Evolutionary conservation across 2,113 vertebrate species (phyloP).

Genomic region (Coptodon bakossiorum): DNA sequence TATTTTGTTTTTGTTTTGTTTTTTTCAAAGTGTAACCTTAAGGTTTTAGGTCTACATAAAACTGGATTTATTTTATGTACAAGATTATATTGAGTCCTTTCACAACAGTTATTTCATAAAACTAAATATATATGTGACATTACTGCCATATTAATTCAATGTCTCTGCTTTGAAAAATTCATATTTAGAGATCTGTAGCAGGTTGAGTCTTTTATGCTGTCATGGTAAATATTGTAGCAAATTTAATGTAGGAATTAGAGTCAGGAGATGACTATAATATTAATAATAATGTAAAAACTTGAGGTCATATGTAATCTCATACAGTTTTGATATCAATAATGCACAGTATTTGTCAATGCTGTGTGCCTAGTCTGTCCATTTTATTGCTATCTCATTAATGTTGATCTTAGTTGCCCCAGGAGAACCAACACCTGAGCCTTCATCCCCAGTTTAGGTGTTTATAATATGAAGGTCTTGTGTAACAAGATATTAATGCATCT

Average conservation of each 20-base stretch:
- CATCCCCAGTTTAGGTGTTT: neutral
- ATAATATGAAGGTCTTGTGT: neutral
- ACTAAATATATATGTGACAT: neutral
- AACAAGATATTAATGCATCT: neutral
- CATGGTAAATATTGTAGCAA: neutral
- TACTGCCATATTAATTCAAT: neutral
- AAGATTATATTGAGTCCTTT: neutral
- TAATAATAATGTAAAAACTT: neutral
- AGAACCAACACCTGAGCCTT: neutral
- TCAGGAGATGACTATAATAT: neutral
- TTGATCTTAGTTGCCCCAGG: neutral
- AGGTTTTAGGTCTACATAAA: neutral
- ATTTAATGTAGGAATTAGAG: neutral
- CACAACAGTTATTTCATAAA: neutral
- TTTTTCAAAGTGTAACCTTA: neutral
- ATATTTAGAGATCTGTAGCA: neutral
- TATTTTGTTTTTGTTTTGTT: neutral
- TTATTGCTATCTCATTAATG: neutral
- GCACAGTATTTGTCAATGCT: neutral
- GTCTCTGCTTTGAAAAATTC: neutral
- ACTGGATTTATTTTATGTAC: neutral
- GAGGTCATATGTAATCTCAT: neutral
- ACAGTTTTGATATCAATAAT: neutral
- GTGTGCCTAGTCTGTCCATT: neutral
- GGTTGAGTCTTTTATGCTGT: neutral